Evolutionary conservation across 2,797 vertebrate species (phyloP).

Genomic region (Sitta carolinensis): DNA sequence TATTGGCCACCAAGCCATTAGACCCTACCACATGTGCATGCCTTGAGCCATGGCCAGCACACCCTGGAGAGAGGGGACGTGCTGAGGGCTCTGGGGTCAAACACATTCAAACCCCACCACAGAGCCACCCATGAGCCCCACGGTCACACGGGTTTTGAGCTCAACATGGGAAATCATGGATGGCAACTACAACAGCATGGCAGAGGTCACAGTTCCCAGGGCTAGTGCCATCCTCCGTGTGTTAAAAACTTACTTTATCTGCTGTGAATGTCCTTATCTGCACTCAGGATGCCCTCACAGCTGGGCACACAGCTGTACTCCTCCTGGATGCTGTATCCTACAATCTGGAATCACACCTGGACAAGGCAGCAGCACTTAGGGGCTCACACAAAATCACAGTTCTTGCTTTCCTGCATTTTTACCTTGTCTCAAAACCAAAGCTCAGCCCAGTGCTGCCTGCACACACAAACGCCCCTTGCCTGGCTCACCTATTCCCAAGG

Average conservation of each 20-base stretch:
- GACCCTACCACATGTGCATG: background rate
- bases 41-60: accelerated
- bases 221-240: accelerated
- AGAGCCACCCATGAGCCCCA: accelerated
- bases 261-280: accelerated
- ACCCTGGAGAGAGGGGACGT: accelerated
- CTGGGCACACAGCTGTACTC: background rate
- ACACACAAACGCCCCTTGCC: background rate
- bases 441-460: accelerated
- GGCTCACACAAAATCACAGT: accelerated
- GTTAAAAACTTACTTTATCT: background rate
- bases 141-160: background rate
- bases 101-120: background rate
- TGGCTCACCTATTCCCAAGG: background rate
- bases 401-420: background rate
- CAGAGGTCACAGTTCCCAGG: background rate
- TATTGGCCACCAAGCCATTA: background rate
- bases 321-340: background rate
- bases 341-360: background rate
- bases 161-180: background rate
- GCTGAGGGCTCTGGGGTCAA: background rate
- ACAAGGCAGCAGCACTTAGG: accelerated
- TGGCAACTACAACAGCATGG: background rate
- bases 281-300: background rate
- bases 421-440: background rate